These are phyloP conservation scores for Misgurnus mizolepis DNA, from an alignment of 2,113 vertebrate species.

Conservation along the genomic window DNA sequence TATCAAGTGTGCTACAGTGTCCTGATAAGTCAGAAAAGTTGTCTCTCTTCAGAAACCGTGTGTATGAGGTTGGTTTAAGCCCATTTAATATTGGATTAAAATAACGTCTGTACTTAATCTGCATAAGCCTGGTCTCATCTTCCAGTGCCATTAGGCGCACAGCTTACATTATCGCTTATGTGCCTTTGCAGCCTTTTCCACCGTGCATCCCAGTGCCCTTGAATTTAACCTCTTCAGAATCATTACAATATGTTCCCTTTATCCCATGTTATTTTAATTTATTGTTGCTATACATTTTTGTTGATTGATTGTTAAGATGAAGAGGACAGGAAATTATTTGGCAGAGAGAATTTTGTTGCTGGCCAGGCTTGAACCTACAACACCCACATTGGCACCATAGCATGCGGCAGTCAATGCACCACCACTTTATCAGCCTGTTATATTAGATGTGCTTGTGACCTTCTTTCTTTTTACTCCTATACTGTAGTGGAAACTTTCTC, in stretches of 20 bases:
- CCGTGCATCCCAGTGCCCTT: background rate
- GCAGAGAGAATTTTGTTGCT: too few relatives aligned
- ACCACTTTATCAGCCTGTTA: too few relatives aligned
- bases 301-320: background rate
- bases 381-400: too few relatives aligned
- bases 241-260: background rate
- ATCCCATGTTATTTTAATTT: background rate
- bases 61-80: background rate
- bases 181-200: constrained; percentile 13
- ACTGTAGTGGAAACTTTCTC: too few relatives aligned
- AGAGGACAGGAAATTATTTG: background rate
- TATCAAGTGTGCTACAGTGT: background rate
- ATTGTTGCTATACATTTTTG: background rate
- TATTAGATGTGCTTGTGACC: too few relatives aligned
- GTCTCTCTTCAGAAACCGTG: background rate
- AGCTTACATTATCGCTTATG: constrained; percentile 34
- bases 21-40: background rate
- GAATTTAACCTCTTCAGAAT: constrained; percentile 10
- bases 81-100: constrained; percentile 43
- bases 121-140: constrained; percentile 29
- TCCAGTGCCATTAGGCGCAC: constrained; percentile 36
- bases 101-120: constrained; percentile 30
- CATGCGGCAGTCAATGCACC: too few relatives aligned
- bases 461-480: too few relatives aligned
- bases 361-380: too few relatives aligned